Percentiles rank a stretch among this genome's conserved stretches.
phyloP scores from a whole-genome alignment of 2,797 vertebrate genomes.

The Poecilia wingei region DNA sequence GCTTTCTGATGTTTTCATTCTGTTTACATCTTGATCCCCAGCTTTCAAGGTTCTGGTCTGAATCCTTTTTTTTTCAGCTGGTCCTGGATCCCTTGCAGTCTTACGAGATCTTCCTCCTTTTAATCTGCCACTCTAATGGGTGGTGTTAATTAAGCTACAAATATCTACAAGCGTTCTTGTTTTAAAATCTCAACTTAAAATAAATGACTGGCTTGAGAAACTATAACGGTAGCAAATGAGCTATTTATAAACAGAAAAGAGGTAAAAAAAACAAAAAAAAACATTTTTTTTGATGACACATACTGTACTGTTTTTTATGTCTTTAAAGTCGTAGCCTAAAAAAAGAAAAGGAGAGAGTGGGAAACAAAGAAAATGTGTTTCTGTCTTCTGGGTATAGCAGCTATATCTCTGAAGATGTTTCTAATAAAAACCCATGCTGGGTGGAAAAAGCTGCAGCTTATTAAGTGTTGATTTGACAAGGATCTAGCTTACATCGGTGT shows the following conservation, averaged over 20 bases:
- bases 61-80: constrained; percentile 23
- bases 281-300: not conserved
- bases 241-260: constrained; percentile 27
- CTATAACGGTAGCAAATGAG: constrained; percentile 11
- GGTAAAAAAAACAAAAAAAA: not conserved
- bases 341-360: not conserved
- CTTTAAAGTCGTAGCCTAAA: constrained; percentile 1
- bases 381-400: not conserved
- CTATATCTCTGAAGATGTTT: constrained; percentile 8
- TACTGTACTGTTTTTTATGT: not conserved
- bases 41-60: constrained; percentile 15
- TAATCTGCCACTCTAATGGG: constrained; percentile 34
- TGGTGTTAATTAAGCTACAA: constrained; percentile 44
- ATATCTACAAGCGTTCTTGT: constrained; percentile 20
- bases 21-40: constrained; percentile 11
- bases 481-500: constrained; percentile 14
- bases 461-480: constrained; percentile 15
- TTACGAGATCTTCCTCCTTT: constrained; percentile 38
- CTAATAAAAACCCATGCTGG: constrained; percentile 4
- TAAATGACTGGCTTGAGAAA: constrained; percentile 11
- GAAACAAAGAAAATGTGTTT: not conserved
- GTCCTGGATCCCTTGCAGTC: constrained; percentile 2
- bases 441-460: constrained; percentile 8
- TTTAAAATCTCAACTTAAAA: constrained; percentile 15
- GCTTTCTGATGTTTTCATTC: constrained; percentile 22